Base-by-base conservation (phyloP, 2,888 invertebrate genomes). In the Heliconius ismenius region DNA sequence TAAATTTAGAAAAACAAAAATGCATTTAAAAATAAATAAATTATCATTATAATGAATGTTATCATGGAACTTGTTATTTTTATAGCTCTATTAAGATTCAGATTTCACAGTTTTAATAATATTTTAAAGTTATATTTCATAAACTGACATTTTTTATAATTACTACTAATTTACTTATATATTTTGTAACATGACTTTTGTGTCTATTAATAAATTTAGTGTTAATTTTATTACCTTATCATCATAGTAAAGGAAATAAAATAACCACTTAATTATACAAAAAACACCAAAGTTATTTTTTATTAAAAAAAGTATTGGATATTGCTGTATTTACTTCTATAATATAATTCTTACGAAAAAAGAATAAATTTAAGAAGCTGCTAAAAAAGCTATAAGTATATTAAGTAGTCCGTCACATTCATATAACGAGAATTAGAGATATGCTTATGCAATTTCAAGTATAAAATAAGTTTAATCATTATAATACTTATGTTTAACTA, bases 381-480 rank as follows among this genome's bases (percentile, higher is more conserved):
- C 60, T 24, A 60, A 60, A 64, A 64, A 32, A 32, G 32, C 32
- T 32, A 32, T 32, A 32, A 32, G 32, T 32, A 32, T 32, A 32
- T n/a, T 36, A 64, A 36, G 21, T 24, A 60, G 24, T 24, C 11
- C 24, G 60, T 60, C 24, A n/a, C 60, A 60, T n/a, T 13, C 13
- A 24, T 24, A 60, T 60, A 11, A 11, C 60, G 1, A 13, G 13
- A 60, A 26, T 60, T n/a, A 60, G 24, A 13, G 24, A 49, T 49
- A 49, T 49, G 49, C 18, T 58, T 58, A 58, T 58, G 58, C n/a
- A 58, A 58, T 58, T 58, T 58, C n/a, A n/a, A 58, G n/a, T n/a
- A 58, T 58, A 10, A 58, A n/a, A 58, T 58, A n/a, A 15, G 18
- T 49, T 49, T 49, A 21, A 49, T 49, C 49, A 21, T 49, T 49